Base-by-base conservation (phyloP, 1,140 invertebrate genomes). In the Pinna nobilis region DNA sequence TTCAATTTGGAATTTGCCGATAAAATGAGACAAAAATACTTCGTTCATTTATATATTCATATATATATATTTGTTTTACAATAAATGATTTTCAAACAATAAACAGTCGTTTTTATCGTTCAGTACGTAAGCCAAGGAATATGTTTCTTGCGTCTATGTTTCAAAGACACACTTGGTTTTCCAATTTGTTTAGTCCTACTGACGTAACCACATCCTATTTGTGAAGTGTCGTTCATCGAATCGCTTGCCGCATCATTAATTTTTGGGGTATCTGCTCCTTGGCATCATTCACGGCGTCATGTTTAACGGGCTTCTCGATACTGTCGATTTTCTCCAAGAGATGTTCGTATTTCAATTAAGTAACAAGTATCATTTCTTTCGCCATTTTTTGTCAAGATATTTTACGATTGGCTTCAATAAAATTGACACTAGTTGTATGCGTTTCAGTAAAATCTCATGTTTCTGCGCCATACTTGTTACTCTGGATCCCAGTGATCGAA, bases 301-400 rank as follows among this genome's bases (percentile, higher is more conserved):
- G 35, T 41, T 41, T 61, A 41, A 41, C 59, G 23, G 59, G 35
- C 23, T 61, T 37, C 9, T 41, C 15, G 35, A 33, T 65, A 57
- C 23, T 1, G 9, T 57, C 49, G n/a, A 37, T 57, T 51, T 68
- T 68, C 30, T 57, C 6, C 15, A 63, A 15, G 13, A 71, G 59
- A 41, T 23, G 28, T 35, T 71, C 70, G 50, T 71, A 71, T 51
- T 65, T 71, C 23, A 41, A 37, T 33, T 65, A 64, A 47, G 70
- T 60, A 30, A 64, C 25, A 25, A 71, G 35, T 32, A 71, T 63
- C 15, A 71, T 6, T 65, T 71, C 70, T 33, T 30, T 63, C 18
- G 70, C 47, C 70, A 71, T 71, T 23, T 41, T n/a, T 44, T 61
- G 28, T 57, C 25, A 20, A 66, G n/a, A n/a, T 57, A 30, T 7